These are phyloP conservation scores for Proctacanthus coquilletti DNA, from an alignment of 1,140 invertebrate genomes.

Conservation along the genomic window DNA sequence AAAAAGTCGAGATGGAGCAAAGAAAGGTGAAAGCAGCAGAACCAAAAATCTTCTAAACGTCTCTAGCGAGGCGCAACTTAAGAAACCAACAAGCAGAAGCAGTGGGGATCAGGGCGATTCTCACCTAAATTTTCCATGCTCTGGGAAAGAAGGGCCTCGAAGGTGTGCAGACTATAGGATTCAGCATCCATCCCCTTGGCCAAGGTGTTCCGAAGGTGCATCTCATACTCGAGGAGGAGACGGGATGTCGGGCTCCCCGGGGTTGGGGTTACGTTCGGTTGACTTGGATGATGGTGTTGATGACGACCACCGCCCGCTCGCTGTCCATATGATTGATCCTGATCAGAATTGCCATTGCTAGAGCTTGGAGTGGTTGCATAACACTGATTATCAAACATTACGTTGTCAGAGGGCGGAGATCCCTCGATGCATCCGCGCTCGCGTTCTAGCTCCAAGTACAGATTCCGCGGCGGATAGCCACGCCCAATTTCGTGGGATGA, in stretches of 20 bases:
- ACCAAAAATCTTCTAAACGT: too few relatives aligned
- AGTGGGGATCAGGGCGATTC: too few relatives aligned
- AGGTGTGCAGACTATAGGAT: constrained; percentile 85
- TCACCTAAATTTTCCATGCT: constrained; percentile 90
- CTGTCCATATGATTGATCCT: constrained; percentile 55
- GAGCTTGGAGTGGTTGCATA: constrained; percentile 85
- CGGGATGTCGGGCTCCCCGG: constrained; percentile 76
- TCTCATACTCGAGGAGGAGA: constrained; percentile 82
- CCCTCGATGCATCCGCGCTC: constrained; percentile 52
- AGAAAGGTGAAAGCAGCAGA: too few relatives aligned
- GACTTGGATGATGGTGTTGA: constrained; percentile 28
- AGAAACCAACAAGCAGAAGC: too few relatives aligned
- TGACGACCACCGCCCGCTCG: constrained; percentile 28
- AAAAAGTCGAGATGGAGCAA: too few relatives aligned
- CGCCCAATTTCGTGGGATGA: constrained; percentile 48
- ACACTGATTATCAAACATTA: constrained; percentile 85
- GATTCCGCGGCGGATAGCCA: constrained; percentile 33
- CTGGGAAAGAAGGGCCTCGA: constrained; percentile 80
- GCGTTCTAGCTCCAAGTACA: constrained; percentile 73
- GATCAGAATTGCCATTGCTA: constrained; percentile 76
- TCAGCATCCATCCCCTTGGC: constrained; percentile 91
- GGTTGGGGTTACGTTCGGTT: constrained; percentile 48
- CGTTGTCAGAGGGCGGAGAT: constrained; percentile 79
- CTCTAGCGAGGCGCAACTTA: too few relatives aligned
- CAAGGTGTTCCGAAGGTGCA: constrained; percentile 83